Evolutionary conservation across 2,888 invertebrate species (phyloP), one percentile per base, ranked within the genome.

Genomic region (Thereva nobilitata): DNA sequence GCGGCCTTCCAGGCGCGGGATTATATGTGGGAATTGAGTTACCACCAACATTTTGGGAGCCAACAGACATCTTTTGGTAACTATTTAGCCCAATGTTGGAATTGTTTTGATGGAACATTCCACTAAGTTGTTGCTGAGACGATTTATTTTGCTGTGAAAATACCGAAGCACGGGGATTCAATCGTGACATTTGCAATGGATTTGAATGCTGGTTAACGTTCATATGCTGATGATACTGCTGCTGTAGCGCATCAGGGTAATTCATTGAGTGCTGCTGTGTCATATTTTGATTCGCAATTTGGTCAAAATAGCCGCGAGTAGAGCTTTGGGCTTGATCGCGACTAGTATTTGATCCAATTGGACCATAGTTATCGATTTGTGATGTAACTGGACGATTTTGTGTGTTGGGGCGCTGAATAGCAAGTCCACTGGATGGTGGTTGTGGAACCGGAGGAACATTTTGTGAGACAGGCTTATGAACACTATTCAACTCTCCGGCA

Each of bases 141-240:
- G 71, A 61, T 68, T 66, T 72, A 49, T 70, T 73, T 6, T 70
- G 67, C 61, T 74, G 75, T 0, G 88, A 86, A 77, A 92, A 93
- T 74, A 90, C 90, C 0, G 92, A 91, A 4, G 92, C 91, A 73
- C 92, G 87, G 0, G 92, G 91, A 80, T 93, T 93, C 47, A 93
- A 82, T 65, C 91, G 86, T 47, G 89, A 87, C 82, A 86, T 84
- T 63, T 82, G 84, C 68, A 85, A 83, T 23, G 84, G 82, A 68
- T 72, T 74, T 34, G 71, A 70, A 42, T 73, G 72, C 38, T 72
- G 75, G 34, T 70, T n/a, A 64, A 38, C 23, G 6, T 35, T 72
- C 72, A 56, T 53, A 64, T 72, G 73, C 54, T 70, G 71, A 71
- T 71, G 75, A 57, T 59, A 73, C 8, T 70, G 70, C 55, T 69